phyloP scores from a whole-genome alignment of 2,888 invertebrate genomes.

The Pachymerium ferrugineum region DNA sequence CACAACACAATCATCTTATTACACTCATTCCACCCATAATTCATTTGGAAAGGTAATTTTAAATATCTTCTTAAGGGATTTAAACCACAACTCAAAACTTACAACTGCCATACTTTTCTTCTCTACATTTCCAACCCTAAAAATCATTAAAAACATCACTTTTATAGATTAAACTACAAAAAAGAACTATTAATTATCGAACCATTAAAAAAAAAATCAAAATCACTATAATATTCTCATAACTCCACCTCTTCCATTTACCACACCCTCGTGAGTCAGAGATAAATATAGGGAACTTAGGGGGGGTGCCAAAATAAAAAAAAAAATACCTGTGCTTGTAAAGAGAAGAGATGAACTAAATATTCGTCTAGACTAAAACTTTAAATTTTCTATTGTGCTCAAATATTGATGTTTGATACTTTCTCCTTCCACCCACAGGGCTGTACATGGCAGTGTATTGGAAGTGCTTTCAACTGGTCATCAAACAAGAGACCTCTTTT shows the following conservation, averaged over 20 bases:
- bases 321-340: not conserved
- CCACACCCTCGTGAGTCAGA: not conserved
- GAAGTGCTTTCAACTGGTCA: too few relatives aligned
- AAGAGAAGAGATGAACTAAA: too few relatives aligned
- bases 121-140: too few relatives aligned
- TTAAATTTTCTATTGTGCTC: too few relatives aligned
- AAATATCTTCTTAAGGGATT: not conserved
- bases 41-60: constrained; percentile 6
- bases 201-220: not conserved
- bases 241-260: not conserved
- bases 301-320: too few relatives aligned
- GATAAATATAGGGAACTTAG: too few relatives aligned
- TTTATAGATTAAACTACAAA: not conserved
- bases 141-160: not conserved
- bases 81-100: not conserved
- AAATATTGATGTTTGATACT: too few relatives aligned
- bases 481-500: too few relatives aligned
- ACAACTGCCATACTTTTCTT: too few relatives aligned
- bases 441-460: not conserved
- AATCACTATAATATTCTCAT: not conserved
- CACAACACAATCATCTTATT: constrained; percentile 1
- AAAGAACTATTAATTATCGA: not conserved
- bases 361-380: too few relatives aligned
- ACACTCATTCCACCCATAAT: not conserved
- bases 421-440: too few relatives aligned